Base-by-base conservation (phyloP, 2,888 invertebrate species). In the Plusia festucae region DNA sequence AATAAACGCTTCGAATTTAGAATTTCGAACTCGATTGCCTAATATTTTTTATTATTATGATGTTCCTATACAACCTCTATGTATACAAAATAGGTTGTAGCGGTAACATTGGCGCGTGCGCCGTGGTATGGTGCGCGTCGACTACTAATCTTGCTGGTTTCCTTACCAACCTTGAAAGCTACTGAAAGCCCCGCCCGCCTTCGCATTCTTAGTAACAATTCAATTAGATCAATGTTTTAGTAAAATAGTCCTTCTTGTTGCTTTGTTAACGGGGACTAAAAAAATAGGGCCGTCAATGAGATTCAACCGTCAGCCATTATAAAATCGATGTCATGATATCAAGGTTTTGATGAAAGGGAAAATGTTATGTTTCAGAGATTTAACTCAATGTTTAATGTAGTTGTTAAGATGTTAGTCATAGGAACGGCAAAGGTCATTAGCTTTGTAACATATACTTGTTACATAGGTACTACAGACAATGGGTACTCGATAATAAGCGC, bases 161-260 rank as follows among this genome's bases (percentile, higher is more conserved):
- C 82, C 83, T 78, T 79, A 77, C 86, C 80, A 90, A 86, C 93
- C 93, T 92, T 91, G 92, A 92, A 93, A 89, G 89, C 91, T 93
- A 87, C 90, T 90, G 91, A 90, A 91, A 91, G 90, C 88, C 86
- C 85, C 86, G 82, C 85, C 88, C 86, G 87, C 86, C 87, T 86
- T 84, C 73, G 82, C 87, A 87, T 87, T 85, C 88, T 82, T 83
- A 73, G 64, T 76, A 76, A 78, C 67, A 68, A 73, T 69, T 69
- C 73, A 83, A 85, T 85, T 79, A 79, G 80, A 80, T 80, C 80
- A 81, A 77, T 69, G 73, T 60, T 72, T 81, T 77, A 80, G 60
- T 73, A 70, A 60, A 76, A 74, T 61, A 63, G 53, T 78, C 78
- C 70, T 80, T 73, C 82, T 71, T 78, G 71, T 68, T 53, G 62